Percentiles rank a stretch among this genome's conserved stretches.
phyloP scores from a whole-genome alignment of 2,113 vertebrate species.

The Micronycteris hirsuta region DNA sequence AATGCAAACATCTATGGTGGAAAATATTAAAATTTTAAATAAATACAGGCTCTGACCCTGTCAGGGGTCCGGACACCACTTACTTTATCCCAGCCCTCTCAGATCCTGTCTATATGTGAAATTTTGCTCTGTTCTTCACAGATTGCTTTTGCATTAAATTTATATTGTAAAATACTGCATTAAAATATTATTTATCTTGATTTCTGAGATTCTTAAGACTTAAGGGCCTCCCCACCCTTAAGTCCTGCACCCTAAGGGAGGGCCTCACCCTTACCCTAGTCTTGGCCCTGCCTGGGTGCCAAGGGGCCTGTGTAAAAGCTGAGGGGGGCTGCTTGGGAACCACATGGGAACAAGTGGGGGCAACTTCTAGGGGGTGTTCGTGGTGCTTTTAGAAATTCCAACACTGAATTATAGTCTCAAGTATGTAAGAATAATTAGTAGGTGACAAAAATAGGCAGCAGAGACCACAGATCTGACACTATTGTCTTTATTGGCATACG shows the following conservation, averaged over 20 bases:
- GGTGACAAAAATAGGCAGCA: conserved; percentile 41
- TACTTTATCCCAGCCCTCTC: neutral
- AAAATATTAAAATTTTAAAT: neutral
- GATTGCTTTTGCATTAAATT: neutral
- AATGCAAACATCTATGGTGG: neutral
- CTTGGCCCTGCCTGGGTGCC: neutral
- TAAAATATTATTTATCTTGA: neutral
- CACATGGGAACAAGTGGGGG: neutral
- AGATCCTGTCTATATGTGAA: neutral
- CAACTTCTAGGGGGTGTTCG: neutral
- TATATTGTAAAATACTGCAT: neutral
- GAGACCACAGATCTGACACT: conserved; percentile 31
- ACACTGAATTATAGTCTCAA: neutral
- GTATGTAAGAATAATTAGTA: neutral
- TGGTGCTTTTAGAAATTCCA: neutral
- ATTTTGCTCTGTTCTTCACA: neutral
- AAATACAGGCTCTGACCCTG: neutral
- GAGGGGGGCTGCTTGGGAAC: neutral
- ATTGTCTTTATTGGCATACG: conserved; percentile 61
- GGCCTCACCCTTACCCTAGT: neutral
- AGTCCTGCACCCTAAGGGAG: neutral
- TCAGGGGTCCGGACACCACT: neutral
- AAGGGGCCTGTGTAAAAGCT: neutral
- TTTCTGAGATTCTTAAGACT: neutral
- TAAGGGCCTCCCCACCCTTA: neutral